A percentile compares a stretch with the other conserved stretches of the same genome.
Conservation (phyloP, 2,888 invertebrate species). For the Dimorphilus gyrociliatus region DNA sequence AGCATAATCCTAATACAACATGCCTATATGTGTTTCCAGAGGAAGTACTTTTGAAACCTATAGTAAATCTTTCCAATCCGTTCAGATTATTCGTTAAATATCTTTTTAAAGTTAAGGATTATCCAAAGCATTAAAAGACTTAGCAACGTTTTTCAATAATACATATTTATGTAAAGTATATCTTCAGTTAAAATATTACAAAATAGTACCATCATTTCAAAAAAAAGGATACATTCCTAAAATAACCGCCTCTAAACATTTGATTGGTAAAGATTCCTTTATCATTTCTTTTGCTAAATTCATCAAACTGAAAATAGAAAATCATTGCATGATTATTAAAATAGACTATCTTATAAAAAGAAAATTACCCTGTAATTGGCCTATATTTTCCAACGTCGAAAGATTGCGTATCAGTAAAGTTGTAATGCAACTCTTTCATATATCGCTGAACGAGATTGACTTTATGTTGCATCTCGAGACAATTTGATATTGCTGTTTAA, state of each 20-base stretch:
- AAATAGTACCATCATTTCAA: background rate
- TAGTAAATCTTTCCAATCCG: slow-evolving; percentile 33
- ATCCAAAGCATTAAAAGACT: background rate
- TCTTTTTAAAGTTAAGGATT: slow-evolving; percentile 13
- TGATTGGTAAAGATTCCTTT: slow-evolving; percentile 36
- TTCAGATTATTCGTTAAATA: slow-evolving; percentile 34
- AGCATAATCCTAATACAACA: slow-evolving; percentile 35
- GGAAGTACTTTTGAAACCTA: slow-evolving; percentile 36
- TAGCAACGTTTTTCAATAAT: background rate
- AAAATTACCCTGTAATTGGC: slow-evolving; percentile 29
- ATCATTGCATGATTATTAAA: background rate
- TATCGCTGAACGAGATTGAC: too few species aligned
- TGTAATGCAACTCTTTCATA: too few species aligned
- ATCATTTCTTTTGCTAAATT: slow-evolving; percentile 37
- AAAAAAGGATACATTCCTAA: slow-evolving; percentile 31
- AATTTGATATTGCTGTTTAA: too few species aligned
- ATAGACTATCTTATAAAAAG: slow-evolving; percentile 1
- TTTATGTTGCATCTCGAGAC: too few species aligned
- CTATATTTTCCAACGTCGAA: slow-evolving; percentile 35
- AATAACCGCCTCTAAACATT: slow-evolving; percentile 38
- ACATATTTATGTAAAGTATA: background rate
- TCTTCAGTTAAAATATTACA: background rate
- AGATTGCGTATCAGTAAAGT: slow-evolving; percentile 38
- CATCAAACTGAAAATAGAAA: slow-evolving; percentile 25
- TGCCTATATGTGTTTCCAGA: slow-evolving; percentile 29